Evolutionary conservation across 2,888 invertebrate species (phyloP).

Genomic region (Malthinus seriepunctatus): DNA sequence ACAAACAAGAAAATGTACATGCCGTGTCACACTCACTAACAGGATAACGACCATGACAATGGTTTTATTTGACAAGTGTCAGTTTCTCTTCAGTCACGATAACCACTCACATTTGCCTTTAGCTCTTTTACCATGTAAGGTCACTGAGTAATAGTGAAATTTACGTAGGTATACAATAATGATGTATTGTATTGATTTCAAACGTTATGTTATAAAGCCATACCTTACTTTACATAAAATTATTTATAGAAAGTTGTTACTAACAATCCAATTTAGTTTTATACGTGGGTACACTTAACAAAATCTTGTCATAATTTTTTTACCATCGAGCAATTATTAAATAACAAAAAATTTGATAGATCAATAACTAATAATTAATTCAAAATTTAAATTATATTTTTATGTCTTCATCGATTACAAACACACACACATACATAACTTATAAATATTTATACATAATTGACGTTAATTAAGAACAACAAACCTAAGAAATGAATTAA

Average conservation of each 20-base stretch:
- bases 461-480: constrained; percentile 8
- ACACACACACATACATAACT: constrained; percentile 2
- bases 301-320: not conserved
- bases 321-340: not conserved
- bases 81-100: constrained; percentile 40
- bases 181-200: constrained; percentile 6
- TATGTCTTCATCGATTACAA: constrained; percentile 5
- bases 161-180: constrained; percentile 6
- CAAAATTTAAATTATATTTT: constrained; percentile 2
- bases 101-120: constrained; percentile 26
- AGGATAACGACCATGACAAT: constrained; percentile 34
- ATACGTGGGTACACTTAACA: not conserved
- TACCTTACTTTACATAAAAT: not conserved
- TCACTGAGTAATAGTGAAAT: constrained; percentile 4
- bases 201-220: constrained; percentile 1
- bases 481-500: constrained; percentile 12
- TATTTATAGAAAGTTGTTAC: constrained; percentile 5
- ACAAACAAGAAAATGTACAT: constrained; percentile 21
- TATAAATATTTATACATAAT: constrained; percentile 8
- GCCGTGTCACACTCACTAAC: constrained; percentile 24
- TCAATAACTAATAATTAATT: constrained; percentile 6
- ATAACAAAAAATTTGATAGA: constrained; percentile 3
- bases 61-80: constrained; percentile 42
- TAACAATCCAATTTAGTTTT: not conserved
- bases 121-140: constrained; percentile 4